A percentile compares a stretch with the other conserved stretches of the same genome.
Evolutionary conservation across 2,888 invertebrate species (phyloP).

Genomic region (Nudaria mundana): DNA sequence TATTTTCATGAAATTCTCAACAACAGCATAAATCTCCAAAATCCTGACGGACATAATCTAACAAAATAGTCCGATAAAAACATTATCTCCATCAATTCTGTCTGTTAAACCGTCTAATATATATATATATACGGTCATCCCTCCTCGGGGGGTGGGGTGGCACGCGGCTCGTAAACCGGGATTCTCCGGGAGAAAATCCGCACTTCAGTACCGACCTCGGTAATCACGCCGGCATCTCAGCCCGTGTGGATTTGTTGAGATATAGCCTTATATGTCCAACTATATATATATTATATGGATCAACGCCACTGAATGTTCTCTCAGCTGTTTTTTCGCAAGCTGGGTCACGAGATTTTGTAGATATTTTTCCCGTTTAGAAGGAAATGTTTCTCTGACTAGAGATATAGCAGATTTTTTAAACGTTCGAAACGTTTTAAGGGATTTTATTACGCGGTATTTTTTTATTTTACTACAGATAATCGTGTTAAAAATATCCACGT

Average conservation of each 20-base stretch:
- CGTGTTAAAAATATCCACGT: too few species aligned
- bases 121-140: constrained; percentile 47
- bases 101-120: constrained; percentile 33
- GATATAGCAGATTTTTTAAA: too few species aligned
- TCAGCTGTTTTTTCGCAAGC: constrained; percentile 10
- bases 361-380: background rate
- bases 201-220: constrained; percentile 68
- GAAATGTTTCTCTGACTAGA: background rate
- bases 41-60: constrained; percentile 17
- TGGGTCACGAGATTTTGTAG: constrained; percentile 6
- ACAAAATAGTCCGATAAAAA: constrained; percentile 33
- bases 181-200: constrained; percentile 70
- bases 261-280: constrained; percentile 36
- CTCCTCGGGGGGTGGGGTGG: constrained; percentile 42
- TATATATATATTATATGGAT: constrained; percentile 27
- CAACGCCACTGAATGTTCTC: constrained; percentile 4
- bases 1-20: too few species aligned
- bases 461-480: too few species aligned
- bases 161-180: constrained; percentile 68
- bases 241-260: constrained; percentile 58
- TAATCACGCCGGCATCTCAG: constrained; percentile 61
- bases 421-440: too few species aligned
- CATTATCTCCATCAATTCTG: constrained; percentile 43
- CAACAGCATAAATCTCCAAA: constrained; percentile 8
- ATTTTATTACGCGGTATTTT: too few species aligned